Conservation (phyloP, 2,888 invertebrate genomes). For the Epinotia bilunana region DNA sequence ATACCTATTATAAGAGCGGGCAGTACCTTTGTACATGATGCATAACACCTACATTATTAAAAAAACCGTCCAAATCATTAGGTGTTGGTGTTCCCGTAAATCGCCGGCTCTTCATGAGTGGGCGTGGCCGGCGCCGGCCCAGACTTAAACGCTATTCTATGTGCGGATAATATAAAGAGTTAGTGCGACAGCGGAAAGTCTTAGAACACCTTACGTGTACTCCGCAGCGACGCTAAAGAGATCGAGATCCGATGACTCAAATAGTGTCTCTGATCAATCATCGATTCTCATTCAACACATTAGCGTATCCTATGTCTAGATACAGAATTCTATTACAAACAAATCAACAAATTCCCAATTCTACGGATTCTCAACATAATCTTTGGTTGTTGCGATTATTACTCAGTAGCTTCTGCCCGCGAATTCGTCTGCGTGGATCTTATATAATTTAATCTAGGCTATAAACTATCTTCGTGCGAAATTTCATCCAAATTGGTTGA, state of each 20-base stretch:
- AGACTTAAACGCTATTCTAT: slow-evolving; percentile 42
- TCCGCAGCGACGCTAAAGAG: slow-evolving; percentile 13
- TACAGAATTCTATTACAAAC: too few relatives aligned
- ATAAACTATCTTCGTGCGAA: too few relatives aligned
- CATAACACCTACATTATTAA: slow-evolving; percentile 1
- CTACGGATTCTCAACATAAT: too few relatives aligned
- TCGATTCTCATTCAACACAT: background rate
- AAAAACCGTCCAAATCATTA: slow-evolving; percentile 12
- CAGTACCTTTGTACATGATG: background rate
- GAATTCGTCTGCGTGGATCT: too few relatives aligned
- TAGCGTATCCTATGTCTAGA: too few relatives aligned
- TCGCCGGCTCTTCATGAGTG: slow-evolving; percentile 12
- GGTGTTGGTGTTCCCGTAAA: slow-evolving; percentile 31
- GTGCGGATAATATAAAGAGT: slow-evolving; percentile 56
- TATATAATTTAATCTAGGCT: too few relatives aligned
- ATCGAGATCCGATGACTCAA: background rate
- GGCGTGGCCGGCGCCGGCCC: slow-evolving; percentile 11
- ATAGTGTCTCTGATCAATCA: background rate
- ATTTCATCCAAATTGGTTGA: too few relatives aligned
- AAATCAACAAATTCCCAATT: too few relatives aligned
- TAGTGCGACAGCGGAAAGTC: slow-evolving; percentile 65
- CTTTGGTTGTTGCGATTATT: too few relatives aligned
- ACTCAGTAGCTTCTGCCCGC: too few relatives aligned
- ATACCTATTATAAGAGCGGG: too few relatives aligned
- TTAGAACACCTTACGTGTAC: slow-evolving; percentile 29